These are phyloP conservation scores for Ornithoptera alexandrae DNA, from an alignment of 2,888 invertebrate species.

Conservation along the genomic window DNA sequence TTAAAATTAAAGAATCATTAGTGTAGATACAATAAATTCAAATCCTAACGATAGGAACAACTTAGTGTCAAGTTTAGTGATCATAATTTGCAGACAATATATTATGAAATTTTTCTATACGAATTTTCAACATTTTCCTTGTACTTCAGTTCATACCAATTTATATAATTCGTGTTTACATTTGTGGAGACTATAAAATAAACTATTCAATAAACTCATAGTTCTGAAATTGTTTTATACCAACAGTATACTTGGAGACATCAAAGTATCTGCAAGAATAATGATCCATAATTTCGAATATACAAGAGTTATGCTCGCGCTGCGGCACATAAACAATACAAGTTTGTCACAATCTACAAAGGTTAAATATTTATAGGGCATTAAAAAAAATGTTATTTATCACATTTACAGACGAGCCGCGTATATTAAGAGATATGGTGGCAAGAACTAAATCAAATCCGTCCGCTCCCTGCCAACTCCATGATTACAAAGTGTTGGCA, in stretches of 20 bases:
- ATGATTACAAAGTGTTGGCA: constrained; percentile 60
- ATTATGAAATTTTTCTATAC: not conserved
- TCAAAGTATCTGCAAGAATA: constrained; percentile 29
- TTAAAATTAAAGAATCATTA: no score
- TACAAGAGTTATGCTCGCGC: constrained; percentile 22
- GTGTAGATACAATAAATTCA: no score
- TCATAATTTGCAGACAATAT: constrained; percentile 1
- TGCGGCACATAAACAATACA: constrained; percentile 34
- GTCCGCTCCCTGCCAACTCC: constrained; percentile 64
- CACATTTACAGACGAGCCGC: constrained; percentile 43
- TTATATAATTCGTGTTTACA: constrained; percentile 23
- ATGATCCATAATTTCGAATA: constrained; percentile 18
- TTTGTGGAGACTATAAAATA: constrained; percentile 21
- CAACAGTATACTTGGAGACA: constrained; percentile 17
- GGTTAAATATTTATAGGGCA: constrained; percentile 34
- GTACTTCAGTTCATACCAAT: constrained; percentile 9
- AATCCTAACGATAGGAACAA: not conserved
- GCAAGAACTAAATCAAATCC: constrained; percentile 74
- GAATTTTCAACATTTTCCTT: constrained; percentile 1
- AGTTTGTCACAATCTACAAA: constrained; percentile 37
- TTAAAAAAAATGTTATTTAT: constrained; percentile 37
- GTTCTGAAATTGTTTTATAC: constrained; percentile 14
- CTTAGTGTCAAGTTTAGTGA: not conserved
- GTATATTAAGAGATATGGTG: constrained; percentile 45
- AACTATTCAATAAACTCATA: constrained; percentile 21